Percentiles rank a stretch among this genome's conserved stretches.
Evolutionary conservation across 2,113 vertebrate species (phyloP).

Genomic region (Myanophis thanlyinensis): DNA sequence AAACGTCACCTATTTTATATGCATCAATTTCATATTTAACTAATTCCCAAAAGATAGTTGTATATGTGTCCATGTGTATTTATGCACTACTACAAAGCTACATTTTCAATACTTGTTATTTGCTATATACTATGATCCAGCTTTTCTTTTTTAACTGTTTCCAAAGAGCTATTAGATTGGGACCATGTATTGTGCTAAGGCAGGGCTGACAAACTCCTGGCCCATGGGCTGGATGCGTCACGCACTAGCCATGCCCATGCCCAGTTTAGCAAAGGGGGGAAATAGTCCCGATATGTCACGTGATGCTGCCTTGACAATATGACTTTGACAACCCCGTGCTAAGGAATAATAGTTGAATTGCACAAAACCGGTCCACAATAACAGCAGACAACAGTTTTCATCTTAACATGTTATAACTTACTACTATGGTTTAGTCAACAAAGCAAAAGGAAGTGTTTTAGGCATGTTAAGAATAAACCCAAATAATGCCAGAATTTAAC

Average conservation of each 20-base stretch:
- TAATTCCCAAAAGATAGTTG: not conserved
- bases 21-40: not conserved
- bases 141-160: not conserved
- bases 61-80: not conserved
- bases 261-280: too few relatives aligned
- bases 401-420: not conserved
- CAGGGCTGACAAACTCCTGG: too few relatives aligned
- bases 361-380: not conserved
- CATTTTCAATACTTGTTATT: not conserved
- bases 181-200: not conserved
- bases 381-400: not conserved
- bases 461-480: not conserved
- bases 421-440: not conserved
- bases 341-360: not conserved
- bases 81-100: not conserved
- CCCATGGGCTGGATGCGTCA: too few relatives aligned
- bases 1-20: not conserved
- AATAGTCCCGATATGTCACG: too few relatives aligned
- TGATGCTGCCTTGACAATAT: too few relatives aligned
- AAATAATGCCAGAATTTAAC: too few relatives aligned
- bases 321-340: too few relatives aligned
- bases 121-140: not conserved
- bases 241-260: too few relatives aligned
- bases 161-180: not conserved
- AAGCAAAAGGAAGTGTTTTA: not conserved